These are phyloP conservation scores for Drosophila hawaiiensis DNA, from an alignment of 2,888 invertebrate species.

Conservation along the genomic window DNA sequence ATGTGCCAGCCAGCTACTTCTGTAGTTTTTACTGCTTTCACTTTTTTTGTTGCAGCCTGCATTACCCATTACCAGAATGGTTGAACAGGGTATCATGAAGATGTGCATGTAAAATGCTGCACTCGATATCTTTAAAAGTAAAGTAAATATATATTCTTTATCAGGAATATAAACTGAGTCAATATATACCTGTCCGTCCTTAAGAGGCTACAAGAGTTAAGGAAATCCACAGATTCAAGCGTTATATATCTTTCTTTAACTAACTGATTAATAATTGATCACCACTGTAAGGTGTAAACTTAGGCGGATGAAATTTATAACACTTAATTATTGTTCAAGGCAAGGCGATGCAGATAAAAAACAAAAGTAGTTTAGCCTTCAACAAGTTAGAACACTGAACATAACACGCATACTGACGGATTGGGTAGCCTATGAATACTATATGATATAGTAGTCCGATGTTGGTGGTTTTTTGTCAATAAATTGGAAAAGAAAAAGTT, in stretches of 20 bases:
- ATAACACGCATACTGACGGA: not conserved
- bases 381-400: not conserved
- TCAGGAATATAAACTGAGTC: not conserved
- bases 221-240: not conserved
- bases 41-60: slow-evolving; percentile 46
- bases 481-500: not conserved
- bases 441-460: not conserved
- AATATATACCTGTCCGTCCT: not conserved
- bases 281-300: not conserved
- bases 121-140: not conserved
- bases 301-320: not conserved
- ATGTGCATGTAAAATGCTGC: not conserved
- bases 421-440: not conserved
- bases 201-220: not conserved
- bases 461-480: not conserved
- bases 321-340: not conserved
- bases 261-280: not conserved
- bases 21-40: slow-evolving; percentile 80
- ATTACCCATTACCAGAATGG: not conserved
- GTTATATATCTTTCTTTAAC: not conserved
- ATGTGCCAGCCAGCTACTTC: slow-evolving; percentile 59
- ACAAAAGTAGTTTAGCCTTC: too few species aligned
- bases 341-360: not conserved
- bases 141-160: not conserved
- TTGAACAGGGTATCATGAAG: not conserved